Evolutionary conservation across 2,888 invertebrate species (phyloP), one percentile per base, ranked within the genome.

Genomic region (Oscheius sp.): DNA sequence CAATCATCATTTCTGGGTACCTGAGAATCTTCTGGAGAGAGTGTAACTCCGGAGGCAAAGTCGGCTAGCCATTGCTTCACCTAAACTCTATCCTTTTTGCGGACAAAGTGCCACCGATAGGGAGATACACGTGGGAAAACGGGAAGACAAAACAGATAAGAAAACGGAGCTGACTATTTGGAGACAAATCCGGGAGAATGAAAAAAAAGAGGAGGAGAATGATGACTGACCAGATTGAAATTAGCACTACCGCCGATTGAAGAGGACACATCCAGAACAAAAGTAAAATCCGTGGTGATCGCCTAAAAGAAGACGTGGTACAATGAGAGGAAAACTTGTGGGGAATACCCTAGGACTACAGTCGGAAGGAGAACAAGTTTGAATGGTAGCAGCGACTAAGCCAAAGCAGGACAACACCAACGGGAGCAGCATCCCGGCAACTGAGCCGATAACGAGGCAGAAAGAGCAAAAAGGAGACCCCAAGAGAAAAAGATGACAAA

Each of bases 11-110:
- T 18, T n/a, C 41, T 43, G 16, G 59, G 27, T 3, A 79, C 77
- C 61, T 80, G 76, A 6, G 64, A 72, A 68, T 80, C 80, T 3
- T 76, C 49, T 23, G 78, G 75, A 18, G 80, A 74, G 23, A 80
- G 64, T n/a, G 78, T 78, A 2, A 80, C 52, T 2, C 75, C 61
- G 43, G 68, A 23, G 46, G 75, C 73, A 23, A 80, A 80, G 58
- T 58, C 46, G 61, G 56, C 45, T 1, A 78, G 72, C 66, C 78
- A 78, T 1, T 52, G 29, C 18, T 74, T 76, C 46, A 79, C 63
- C 76, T 79, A 73, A 9, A 78, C 49, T 18, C 49, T 49, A 21
- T 13, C 5, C 21, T 18, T 13, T 5, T 13, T 13, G 16, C 61
- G 45, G 43, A 49, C 49, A 49, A 49, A 21, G 49, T 18, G 16